Evolutionary conservation across 2,113 vertebrate genomes (phyloP), one percentile per base, ranked within the genome.

Genomic region (Capreolus pygargus): DNA sequence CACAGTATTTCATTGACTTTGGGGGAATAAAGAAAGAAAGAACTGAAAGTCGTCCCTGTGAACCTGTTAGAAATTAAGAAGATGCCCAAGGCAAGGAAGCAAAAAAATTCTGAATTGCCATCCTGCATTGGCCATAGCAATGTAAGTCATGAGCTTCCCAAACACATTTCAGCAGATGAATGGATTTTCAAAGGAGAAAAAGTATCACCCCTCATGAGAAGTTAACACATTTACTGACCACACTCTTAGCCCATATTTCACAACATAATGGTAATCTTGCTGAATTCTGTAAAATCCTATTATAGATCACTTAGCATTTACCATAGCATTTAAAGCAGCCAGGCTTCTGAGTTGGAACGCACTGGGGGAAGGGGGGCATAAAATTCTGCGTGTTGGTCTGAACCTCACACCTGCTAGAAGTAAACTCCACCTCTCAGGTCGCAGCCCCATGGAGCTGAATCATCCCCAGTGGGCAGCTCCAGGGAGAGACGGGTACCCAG

Each of bases 301-400:
- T 95, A 90, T 96, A 96, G 95, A 96, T 97, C 94, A 97, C 78
- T 88, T 94, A 97, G 88, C 89, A 92, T 97, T 95, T 97, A 86
- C 96, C 81, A 88, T 64, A 96, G 86, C 86, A 74, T 96, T 91
- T 89, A 83, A 94, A 82, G 91, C 95, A 94, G 92, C 86, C 91
- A 94, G 94, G 67, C 93, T 93, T 95, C 58, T 95, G 96, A 83
- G 91, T 28, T 79, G 64, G 95, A 94, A 96, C 43, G 54, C 28
- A 17, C 58, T 86, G n/a, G 39, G 61, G 30, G 74, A 55, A 12
- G 39, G n/a, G 25, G 67, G 15, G 23, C n/a, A 89, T 58, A 87
- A 94, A 92, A 97, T 86, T 30, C 39, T n/a, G 7, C 25, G 39
- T 70, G 82, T 79, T 94, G 93, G 91, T 90, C 88, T 96, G 57